Evolutionary conservation across 2,888 invertebrate genomes (phyloP).

Genomic region (Congeria kusceri): DNA sequence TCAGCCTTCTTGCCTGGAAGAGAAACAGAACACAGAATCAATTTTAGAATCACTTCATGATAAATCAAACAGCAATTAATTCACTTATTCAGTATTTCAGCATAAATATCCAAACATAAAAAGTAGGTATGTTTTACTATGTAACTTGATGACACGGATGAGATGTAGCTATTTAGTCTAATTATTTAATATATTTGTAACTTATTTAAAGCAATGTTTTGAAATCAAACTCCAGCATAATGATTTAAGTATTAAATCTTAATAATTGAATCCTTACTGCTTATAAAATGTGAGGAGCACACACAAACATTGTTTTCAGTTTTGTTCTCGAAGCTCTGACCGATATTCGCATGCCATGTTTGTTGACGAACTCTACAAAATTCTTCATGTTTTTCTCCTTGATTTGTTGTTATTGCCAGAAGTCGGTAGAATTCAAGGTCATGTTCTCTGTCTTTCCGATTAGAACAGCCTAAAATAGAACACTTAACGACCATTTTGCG

Average conservation of each 20-base stretch:
- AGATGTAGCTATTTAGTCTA: not conserved
- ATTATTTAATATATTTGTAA: not conserved
- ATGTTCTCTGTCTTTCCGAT: not conserved
- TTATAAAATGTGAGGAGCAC: slow-evolving; percentile 21
- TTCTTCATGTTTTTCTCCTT: slow-evolving; percentile 2
- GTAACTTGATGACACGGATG: no score
- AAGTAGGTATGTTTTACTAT: not conserved
- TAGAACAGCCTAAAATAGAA: not conserved
- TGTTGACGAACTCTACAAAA: not conserved
- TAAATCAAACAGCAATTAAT: not conserved
- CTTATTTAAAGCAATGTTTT: not conserved
- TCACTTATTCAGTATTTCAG: no score
- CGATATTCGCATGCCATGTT: not conserved
- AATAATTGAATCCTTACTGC: no score
- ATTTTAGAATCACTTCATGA: not conserved
- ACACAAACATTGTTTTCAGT: slow-evolving; percentile 11
- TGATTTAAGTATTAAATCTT: no score
- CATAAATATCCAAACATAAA: not conserved
- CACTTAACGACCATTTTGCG: not conserved
- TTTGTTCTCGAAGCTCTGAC: slow-evolving; percentile 14
- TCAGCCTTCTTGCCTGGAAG: slow-evolving; percentile 15
- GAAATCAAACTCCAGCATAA: no score
- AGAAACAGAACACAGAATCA: not conserved
- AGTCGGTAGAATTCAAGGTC: not conserved
- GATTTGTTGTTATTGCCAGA: slow-evolving; percentile 4